These are phyloP conservation scores for Thaumatotibia leucotreta DNA, from an alignment of 1,140 invertebrate species.

Conservation along the genomic window DNA sequence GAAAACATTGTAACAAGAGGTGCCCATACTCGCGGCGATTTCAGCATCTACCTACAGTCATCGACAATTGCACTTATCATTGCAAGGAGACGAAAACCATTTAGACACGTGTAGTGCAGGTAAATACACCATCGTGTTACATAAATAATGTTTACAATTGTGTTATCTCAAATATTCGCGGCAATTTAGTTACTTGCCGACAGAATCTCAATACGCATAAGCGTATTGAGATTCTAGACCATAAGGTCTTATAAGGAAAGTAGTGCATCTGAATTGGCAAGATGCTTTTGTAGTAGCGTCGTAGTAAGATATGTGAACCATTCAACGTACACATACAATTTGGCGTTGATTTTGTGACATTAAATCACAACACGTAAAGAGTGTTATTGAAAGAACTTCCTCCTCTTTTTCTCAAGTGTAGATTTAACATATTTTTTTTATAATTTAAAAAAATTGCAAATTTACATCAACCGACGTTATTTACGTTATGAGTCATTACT, in stretches of 20 bases:
- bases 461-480: neutral
- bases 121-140: neutral
- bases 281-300: neutral
- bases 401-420: neutral
- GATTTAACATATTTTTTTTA: neutral
- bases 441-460: neutral
- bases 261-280: neutral
- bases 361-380: neutral
- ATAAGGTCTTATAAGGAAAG: neutral
- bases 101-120: neutral
- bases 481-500: too few relatives aligned
- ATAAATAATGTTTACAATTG: neutral
- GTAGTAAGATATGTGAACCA: too few relatives aligned
- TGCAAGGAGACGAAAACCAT: neutral
- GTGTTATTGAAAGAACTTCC: neutral
- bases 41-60: neutral
- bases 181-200: neutral
- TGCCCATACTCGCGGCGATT: neutral
- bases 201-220: neutral
- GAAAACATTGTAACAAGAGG: neutral
- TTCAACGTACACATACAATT: neutral
- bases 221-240: too few relatives aligned
- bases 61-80: slow-evolving; percentile 8
- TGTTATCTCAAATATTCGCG: neutral
- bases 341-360: neutral